Conservation (phyloP, 2,888 invertebrate genomes). For the Microctonus brassicae region DNA sequence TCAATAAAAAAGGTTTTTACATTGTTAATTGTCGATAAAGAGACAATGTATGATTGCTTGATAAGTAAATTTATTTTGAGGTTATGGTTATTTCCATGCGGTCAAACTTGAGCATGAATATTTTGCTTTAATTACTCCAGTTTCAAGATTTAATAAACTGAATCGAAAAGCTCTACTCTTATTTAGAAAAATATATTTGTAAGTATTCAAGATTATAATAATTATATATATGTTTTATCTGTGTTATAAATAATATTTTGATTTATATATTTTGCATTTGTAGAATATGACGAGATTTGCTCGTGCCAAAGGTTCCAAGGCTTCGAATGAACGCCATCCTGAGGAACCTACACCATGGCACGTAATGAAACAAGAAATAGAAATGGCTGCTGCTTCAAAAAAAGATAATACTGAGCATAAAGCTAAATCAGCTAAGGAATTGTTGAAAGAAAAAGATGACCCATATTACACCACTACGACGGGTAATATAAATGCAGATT, state of each 20-base stretch:
- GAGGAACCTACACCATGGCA: constrained; percentile 82
- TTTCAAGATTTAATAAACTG: too few species aligned
- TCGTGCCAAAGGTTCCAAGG: constrained; percentile 81
- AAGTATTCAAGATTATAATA: too few species aligned
- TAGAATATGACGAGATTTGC: constrained; percentile 80
- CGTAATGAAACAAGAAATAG: constrained; percentile 77
- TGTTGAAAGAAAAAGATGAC: constrained; percentile 70
- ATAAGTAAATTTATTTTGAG: too few species aligned
- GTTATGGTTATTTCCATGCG: too few species aligned
- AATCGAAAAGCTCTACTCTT: too few species aligned
- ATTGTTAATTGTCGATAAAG: too few species aligned
- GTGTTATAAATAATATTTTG: not conserved
- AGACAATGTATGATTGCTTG: too few species aligned
- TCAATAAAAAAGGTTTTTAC: too few species aligned
- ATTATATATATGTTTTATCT: too few species aligned
- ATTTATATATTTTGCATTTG: not conserved
- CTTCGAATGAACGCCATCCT: constrained; percentile 79
- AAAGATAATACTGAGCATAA: constrained; percentile 39
- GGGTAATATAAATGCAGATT: constrained; percentile 53
- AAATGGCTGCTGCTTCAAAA: constrained; percentile 53
- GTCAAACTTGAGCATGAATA: too few species aligned
- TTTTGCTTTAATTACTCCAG: too few species aligned
- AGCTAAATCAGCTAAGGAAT: constrained; percentile 57
- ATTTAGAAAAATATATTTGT: too few species aligned
- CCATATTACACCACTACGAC: constrained; percentile 42